These are phyloP conservation scores for Lagria hirta DNA, from an alignment of 2,888 invertebrate genomes.

Conservation along the genomic window DNA sequence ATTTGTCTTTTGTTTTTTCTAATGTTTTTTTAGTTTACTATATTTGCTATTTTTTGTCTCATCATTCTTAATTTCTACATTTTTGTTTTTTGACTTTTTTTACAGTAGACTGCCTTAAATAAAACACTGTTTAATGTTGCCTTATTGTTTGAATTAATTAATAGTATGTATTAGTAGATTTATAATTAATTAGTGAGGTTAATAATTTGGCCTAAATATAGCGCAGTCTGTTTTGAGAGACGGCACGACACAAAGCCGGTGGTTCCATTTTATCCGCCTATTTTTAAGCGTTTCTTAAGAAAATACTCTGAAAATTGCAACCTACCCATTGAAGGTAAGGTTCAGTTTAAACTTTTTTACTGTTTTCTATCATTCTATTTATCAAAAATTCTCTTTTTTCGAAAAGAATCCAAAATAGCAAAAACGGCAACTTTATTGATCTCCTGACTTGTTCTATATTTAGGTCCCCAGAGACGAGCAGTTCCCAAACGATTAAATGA, in stretches of 20 bases:
- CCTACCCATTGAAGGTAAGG: constrained; percentile 6
- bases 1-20: no score
- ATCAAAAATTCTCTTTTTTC: neutral
- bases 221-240: constrained; percentile 24
- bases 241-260: constrained; percentile 21
- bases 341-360: neutral
- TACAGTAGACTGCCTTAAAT: no score
- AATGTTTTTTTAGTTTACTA: no score
- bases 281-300: constrained; percentile 15
- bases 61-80: no score
- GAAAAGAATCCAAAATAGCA: constrained; percentile 18
- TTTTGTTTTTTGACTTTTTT: no score
- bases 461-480: constrained; percentile 35
- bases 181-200: no score
- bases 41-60: no score
- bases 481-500: constrained; percentile 30
- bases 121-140: no score
- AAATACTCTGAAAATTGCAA: neutral
- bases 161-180: no score
- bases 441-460: constrained; percentile 37
- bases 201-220: constrained; percentile 28
- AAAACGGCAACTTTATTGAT: constrained; percentile 39
- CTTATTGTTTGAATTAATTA: no score
- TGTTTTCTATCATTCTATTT: neutral
- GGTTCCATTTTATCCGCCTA: constrained; percentile 23